Base-by-base conservation (phyloP, 2,888 invertebrate genomes). In the Epirrita christyi region DNA sequence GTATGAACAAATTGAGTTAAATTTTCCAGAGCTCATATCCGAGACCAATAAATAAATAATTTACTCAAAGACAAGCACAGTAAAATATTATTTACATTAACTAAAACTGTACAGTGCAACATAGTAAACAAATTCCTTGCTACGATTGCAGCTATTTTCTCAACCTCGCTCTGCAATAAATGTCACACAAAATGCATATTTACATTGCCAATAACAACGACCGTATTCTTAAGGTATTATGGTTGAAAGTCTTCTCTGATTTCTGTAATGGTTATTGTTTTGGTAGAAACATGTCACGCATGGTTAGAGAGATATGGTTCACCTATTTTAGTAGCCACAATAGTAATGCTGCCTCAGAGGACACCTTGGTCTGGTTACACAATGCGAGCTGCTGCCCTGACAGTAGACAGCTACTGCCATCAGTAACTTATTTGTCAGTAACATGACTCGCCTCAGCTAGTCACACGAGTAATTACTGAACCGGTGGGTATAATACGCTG, bases 271-370 rank as follows among this genome's bases (percentile, higher is more conserved):
- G 40, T 41, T 47, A 55, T 48, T 47, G 49, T 55, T 60, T 59
- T 43, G 46, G 55, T 59, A 53, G 69, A 70, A 75, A 76, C 70
- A 67, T 71, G 74, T 73, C 75, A 81, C 70, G 84, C 74, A 67
- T 72, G 71, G 74, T 67, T 73, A 75, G 72, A 71, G 70, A 75
- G 80, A 72, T 75, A 78, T 76, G 84, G 77, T 79, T 80, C 73
- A 83, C 75, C 76, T 69, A 80, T 72, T 85, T 83, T 76, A 81
- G 78, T 80, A 75, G 66, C 74, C 76, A 75, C 80, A 75, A 73
- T 75, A 72, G 75, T 77, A 76, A 76, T 74, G 73, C 73, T 76
- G 80, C 79, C 75, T 71, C 73, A 73, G 75, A 70, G 55, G 42
- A 59, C 56, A 63, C 59, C n/a, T 63, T 57, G 21, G 21, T 4